Evolutionary conservation across 2,888 invertebrate genomes (phyloP).

Genomic region (Shargacucullia verbasci): DNA sequence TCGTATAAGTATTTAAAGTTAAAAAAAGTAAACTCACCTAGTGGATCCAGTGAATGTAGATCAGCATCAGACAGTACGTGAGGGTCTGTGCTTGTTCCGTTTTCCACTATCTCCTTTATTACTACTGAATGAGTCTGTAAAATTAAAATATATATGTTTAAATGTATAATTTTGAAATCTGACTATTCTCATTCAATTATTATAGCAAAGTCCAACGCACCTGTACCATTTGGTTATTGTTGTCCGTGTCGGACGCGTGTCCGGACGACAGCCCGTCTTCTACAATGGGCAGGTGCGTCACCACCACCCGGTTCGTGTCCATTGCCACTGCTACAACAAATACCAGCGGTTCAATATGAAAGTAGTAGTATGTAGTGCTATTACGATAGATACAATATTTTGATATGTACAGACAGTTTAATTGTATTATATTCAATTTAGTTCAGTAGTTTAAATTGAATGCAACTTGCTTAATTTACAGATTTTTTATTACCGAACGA

Average conservation of each 20-base stretch:
- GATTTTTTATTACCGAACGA: too few species aligned
- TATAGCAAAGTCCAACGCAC: conserved; percentile 7
- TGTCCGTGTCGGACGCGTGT: conserved; percentile 97
- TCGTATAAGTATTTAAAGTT: too few species aligned
- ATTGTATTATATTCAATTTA: too few species aligned
- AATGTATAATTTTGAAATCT: too few species aligned
- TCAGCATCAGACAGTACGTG: conserved; percentile 92
- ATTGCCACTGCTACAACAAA: conserved; percentile 64
- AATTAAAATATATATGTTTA: conserved; percentile 12
- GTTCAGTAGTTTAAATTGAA: too few species aligned
- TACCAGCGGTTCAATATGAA: too few species aligned
- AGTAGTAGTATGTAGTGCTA: too few species aligned
- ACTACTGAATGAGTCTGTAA: conserved; percentile 79
- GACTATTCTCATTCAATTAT: too few species aligned
- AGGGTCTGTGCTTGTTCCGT: conserved; percentile 93
- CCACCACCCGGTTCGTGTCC: conserved; percentile 81
- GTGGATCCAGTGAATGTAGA: conserved; percentile 93
- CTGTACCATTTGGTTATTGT: conserved; percentile 89
- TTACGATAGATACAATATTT: too few species aligned
- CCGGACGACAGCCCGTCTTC: conserved; percentile 98
- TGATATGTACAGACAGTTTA: too few species aligned
- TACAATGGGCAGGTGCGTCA: conserved; percentile 95
- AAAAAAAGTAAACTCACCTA: conserved; percentile 82
- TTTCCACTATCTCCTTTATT: conserved; percentile 87
- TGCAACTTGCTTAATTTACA: too few species aligned